Evolutionary conservation across 2,888 invertebrate genomes (phyloP), one percentile per base, ranked within the genome.

Genomic region (Drepanosiphum platanoidis): DNA sequence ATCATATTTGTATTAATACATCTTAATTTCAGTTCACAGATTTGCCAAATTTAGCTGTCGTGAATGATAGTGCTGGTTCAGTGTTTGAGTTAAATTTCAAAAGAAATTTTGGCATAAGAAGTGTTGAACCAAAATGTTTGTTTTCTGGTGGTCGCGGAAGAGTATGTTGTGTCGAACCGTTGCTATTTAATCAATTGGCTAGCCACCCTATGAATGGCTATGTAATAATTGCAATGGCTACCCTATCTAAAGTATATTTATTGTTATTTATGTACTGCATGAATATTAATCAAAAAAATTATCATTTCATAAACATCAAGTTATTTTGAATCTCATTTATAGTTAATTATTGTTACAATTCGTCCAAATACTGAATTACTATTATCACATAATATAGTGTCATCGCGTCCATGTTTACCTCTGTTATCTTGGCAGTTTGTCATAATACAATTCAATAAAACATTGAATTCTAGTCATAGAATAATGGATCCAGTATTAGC

Each of bases 141-240:
- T 99, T 99, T 90, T 98, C 98, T 58, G 99, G 99, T 52, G 97
- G 97, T 83, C 93, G 97, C 84, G 99, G 99, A 0, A 99, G 99
- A 92, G 97, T 96, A 72, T 94, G 94, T 88, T 92, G 92, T 18
- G 91, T 95, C 87, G 94, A 94, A 88, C 94, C 95, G 0, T 90
- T 95, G 75, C 91, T 92, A 78, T 90, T 93, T 87, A 91, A 92
- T 87, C 90, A 91, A 87, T 90, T 92, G 83, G 91, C 92, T 34
- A 89, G 89, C 18, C 93, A 95, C 89, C 94, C 95, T 27, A 90
- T 96, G 87, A 93, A 93, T 88, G 93, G 93, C 88, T 93, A 93
- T 88, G 93, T 94, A 84, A 92, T 98, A 86, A 92, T 98, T 83
- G 98, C 98, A 0, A 92, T 99, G 92, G 98, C 97, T 0, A 97